Base-by-base conservation (phyloP, 2,888 invertebrate genomes). In the Oxyteleia sp. region DNA sequence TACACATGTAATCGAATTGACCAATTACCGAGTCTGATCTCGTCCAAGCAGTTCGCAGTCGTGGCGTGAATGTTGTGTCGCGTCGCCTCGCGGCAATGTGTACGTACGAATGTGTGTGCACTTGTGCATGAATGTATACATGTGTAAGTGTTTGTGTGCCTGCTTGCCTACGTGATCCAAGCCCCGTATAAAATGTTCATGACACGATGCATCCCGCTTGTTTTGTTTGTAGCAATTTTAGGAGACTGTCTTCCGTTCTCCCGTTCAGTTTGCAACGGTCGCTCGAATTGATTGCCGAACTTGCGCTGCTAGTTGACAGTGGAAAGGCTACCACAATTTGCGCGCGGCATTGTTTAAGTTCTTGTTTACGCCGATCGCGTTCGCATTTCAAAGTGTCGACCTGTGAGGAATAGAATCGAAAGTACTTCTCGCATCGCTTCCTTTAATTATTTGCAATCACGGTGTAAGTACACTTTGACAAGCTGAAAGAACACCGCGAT, bases 121-220 rank as follows among this genome's bases (percentile, higher is more conserved):
- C n/a, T n/a, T n/a, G n/a, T n/a, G n/a, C n/a, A n/a, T n/a, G n/a
- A n/a, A n/a, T n/a, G n/a, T n/a, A n/a, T n/a, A n/a, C n/a, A n/a
- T n/a, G n/a, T n/a, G n/a, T n/a, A n/a, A n/a, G 71, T 71, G 59
- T 49, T 23, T 3, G 61, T 47, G 72, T 49, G 63, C 74, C 72
- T 66, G 49, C 66, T 66, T 87, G 90, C 88, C 86, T 90, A 89
- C 89, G 90, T 90, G 90, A 85, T 90, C 87, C 82, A 78, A 68
- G 88, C 81, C 83, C 85, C 89, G 89, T 86, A 87, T 90, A 89
- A 89, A 90, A 88, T 84, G 82, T 64, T 84, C 86, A 86, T 85
- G 86, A 85, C 87, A 84, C 79, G 61, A 63, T 53, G 55, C 84
- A 69, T 75, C 76, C 66, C 66, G 76, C 80, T 84, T 71, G 84